Percentiles rank a stretch among this genome's conserved stretches.
Evolutionary conservation across 2,888 invertebrate species (phyloP).

Genomic region (Argyresthia goedartella): DNA sequence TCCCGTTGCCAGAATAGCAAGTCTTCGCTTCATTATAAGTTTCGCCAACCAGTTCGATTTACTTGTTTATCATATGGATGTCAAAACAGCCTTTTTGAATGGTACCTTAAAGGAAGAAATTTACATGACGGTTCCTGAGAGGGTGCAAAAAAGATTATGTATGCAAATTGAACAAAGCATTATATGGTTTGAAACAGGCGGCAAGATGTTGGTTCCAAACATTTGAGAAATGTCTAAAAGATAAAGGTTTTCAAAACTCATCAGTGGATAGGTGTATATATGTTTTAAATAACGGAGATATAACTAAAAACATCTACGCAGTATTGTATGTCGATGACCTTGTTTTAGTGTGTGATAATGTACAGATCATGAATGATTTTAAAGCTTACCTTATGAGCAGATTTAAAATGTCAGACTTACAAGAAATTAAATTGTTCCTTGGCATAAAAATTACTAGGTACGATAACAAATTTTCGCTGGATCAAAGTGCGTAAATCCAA

Average conservation of each 20-base stretch:
- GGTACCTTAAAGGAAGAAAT: constrained; percentile 15
- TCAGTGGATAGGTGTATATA: constrained; percentile 14
- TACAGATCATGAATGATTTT: constrained; percentile 8
- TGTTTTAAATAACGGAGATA: constrained; percentile 10
- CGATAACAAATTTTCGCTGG: constrained; percentile 12
- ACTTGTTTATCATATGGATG: constrained; percentile 16
- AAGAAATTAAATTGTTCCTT: constrained; percentile 11
- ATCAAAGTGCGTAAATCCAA: constrained; percentile 14
- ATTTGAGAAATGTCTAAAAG: constrained; percentile 13
- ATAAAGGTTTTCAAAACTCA: constrained; percentile 15
- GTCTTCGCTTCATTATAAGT: neutral
- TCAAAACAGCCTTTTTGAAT: constrained; percentile 19
- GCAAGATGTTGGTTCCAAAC: constrained; percentile 16
- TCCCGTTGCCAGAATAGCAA: neutral
- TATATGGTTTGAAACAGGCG: constrained; percentile 19
- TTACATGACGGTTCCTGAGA: constrained; percentile 18
- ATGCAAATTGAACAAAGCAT: constrained; percentile 20
- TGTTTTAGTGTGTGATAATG: no score
- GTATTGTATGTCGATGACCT: constrained; percentile 16
- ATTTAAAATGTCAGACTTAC: constrained; percentile 16
- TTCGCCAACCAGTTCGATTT: neutral
- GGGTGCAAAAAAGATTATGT: constrained; percentile 14
- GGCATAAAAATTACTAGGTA: constrained; percentile 14
- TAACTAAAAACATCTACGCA: constrained; percentile 13
- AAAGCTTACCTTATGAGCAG: constrained; percentile 12